These are phyloP conservation scores for Octomys mimax DNA, from an alignment of 2,797 vertebrate species.

Conservation along the genomic window DNA sequence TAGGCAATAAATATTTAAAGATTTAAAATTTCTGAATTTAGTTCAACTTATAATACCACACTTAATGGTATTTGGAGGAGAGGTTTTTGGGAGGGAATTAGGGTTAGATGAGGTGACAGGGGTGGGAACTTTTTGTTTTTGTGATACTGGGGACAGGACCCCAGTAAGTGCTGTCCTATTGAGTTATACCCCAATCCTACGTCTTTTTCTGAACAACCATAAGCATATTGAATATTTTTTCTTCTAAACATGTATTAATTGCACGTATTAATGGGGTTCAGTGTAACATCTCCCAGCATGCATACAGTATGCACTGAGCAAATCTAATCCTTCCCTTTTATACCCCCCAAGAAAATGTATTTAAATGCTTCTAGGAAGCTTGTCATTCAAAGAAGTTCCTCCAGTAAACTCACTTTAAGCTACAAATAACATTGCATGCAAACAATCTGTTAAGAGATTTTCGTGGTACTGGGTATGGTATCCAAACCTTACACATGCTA, in stretches of 20 bases:
- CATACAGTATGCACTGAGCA: neutral
- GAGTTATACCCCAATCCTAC: neutral
- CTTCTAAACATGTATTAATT: neutral
- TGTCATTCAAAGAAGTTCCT: neutral
- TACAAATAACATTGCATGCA: neutral
- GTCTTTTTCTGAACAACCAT: neutral
- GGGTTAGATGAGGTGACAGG: neutral
- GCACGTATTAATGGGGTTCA: neutral
- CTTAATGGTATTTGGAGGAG: neutral
- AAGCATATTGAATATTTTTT: neutral
- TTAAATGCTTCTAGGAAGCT: neutral
- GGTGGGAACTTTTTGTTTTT: neutral
- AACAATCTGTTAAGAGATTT: neutral
- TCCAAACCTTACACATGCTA: neutral
- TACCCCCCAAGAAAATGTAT: neutral
- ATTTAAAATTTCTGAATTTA: too few relatives aligned
- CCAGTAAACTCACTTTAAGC: neutral
- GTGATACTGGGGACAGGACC: neutral
- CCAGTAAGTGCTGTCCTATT: neutral
- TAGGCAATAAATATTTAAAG: too few relatives aligned
- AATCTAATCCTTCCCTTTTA: neutral
- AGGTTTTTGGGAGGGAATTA: neutral
- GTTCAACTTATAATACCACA: too few relatives aligned
- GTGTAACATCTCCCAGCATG: neutral
- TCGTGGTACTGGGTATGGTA: neutral